Percentiles rank a stretch among this genome's conserved stretches.
Evolutionary conservation across 2,888 invertebrate genomes (phyloP).

Genomic region (Agrotis segetum): DNA sequence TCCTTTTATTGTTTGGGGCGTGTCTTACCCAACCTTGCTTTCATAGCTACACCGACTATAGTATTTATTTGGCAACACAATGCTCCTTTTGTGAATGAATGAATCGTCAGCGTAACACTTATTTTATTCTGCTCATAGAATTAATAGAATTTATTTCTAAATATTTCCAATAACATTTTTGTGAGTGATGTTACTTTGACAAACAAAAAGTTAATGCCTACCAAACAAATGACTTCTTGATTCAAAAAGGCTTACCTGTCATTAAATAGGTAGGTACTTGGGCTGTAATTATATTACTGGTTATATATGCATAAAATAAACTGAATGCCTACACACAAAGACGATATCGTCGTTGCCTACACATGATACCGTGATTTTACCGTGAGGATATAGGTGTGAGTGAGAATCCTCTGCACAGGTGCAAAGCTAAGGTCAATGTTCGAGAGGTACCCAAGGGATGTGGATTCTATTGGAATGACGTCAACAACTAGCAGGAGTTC

Average conservation of each 20-base stretch:
- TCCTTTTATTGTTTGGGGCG: slow-evolving; percentile 72
- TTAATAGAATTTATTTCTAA: not conserved
- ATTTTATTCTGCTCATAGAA: not conserved
- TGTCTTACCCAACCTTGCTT: slow-evolving; percentile 50
- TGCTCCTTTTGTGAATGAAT: slow-evolving; percentile 3
- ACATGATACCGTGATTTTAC: not conserved
- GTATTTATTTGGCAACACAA: slow-evolving; percentile 21
- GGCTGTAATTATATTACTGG: not conserved
- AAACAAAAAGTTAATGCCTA: slow-evolving; percentile 1
- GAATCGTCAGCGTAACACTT: slow-evolving; percentile 4
- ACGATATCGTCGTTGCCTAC: too few species aligned
- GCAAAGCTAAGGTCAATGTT: slow-evolving; percentile 71
- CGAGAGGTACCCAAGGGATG: slow-evolving; percentile 89
- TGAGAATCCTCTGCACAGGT: slow-evolving; percentile 53
- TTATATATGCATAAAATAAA: not conserved
- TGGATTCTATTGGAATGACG: slow-evolving; percentile 90
- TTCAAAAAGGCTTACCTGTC: not conserved
- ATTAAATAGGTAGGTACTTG: not conserved
- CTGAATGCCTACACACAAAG: not conserved
- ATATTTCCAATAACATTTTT: slow-evolving; percentile 36
- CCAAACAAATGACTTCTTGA: slow-evolving; percentile 2
- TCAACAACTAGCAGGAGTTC: slow-evolving; percentile 90
- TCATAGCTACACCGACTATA: slow-evolving; percentile 25
- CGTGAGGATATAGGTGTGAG: not conserved
- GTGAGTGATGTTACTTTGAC: slow-evolving; percentile 46